Base-by-base conservation (phyloP, 1,140 invertebrate genomes). In the Calliopsis andreniformis region DNA sequence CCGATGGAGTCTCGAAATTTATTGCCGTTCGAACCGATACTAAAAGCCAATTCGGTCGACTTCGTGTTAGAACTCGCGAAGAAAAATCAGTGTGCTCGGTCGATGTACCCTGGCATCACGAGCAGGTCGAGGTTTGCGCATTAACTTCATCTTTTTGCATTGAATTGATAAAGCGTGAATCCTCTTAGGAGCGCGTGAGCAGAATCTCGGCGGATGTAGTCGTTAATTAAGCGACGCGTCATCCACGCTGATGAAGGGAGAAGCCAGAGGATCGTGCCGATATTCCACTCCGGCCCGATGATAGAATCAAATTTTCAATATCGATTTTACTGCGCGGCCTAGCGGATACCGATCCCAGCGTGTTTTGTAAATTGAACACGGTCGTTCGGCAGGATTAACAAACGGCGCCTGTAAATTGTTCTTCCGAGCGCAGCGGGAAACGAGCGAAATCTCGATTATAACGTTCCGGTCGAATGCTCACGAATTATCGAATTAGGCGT, bases 301-400 rank as follows among this genome's bases (percentile, higher is more conserved):
- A 28, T 30, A 4, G 32, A 59, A 69, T 69, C 53, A 45, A 69
- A 35, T 56, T 55, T 23, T 18, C 20, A 14, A 43, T 63, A 63
- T 72, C 30, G 39, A 72, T 72, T 32, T 30, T 42, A 53, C 14
- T 43, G 3, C 6, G 32, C n/a, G 6, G 32, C 16, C 58, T 14
- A 25, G 0, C 39, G 71, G 18, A 66, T 35, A 20, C 42, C 28
- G 49, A 5, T 35, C 14, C 6, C 49, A 43, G 20, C 28, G 71
- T 12, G 51, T 73, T 73, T 20, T 25, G 28, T 35, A 45, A 56
- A 56, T 73, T 66, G 42, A 56, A 66, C 47, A 73, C 39, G 20
- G n/a, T 66, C 70, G 28, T 73, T 73, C n/a, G 68, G 6, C 16
- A 18, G 51, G 28, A 75, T 75, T 75, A 67, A 75, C 55, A 67